phyloP scores from a whole-genome alignment of 2,888 invertebrate genomes.

The Pyrochroa serraticornis region DNA sequence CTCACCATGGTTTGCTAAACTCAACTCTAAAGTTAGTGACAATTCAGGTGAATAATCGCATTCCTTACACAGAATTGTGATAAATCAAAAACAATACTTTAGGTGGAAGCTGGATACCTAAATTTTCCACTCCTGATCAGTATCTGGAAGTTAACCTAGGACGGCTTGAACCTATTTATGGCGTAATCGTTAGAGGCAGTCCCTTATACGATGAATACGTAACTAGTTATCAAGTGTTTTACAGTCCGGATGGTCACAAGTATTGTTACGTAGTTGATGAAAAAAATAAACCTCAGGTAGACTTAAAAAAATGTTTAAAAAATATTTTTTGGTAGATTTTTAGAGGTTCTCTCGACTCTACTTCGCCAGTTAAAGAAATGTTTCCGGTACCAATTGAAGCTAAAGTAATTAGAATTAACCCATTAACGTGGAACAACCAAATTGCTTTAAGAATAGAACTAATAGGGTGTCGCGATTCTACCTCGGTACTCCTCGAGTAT shows the following conservation, averaged over 20 bases:
- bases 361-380: slow-evolving; percentile 64
- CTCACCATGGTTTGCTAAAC: slow-evolving; percentile 62
- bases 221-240: slow-evolving; percentile 75
- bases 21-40: slow-evolving; percentile 46
- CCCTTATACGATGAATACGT: slow-evolving; percentile 74
- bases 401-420: slow-evolving; percentile 71
- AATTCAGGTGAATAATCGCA: slow-evolving; percentile 47
- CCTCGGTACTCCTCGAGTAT: too few species aligned
- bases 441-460: slow-evolving; percentile 73
- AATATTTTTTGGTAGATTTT: slow-evolving; percentile 58
- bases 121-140: slow-evolving; percentile 64
- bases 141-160: slow-evolving; percentile 70
- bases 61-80: too few species aligned
- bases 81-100: too few species aligned
- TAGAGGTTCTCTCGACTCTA: slow-evolving; percentile 49
- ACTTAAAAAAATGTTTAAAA: slow-evolving; percentile 51
- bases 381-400: slow-evolving; percentile 79
- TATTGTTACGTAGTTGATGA: slow-evolving; percentile 56
- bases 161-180: slow-evolving; percentile 72
- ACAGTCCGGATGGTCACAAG: slow-evolving; percentile 71
- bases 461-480: slow-evolving; percentile 68
- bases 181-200: slow-evolving; percentile 74
- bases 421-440: slow-evolving; percentile 74
- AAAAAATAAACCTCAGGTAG: slow-evolving; percentile 58
- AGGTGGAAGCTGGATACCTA: slow-evolving; percentile 74